phyloP scores from a whole-genome alignment of 2,113 vertebrate genomes.

The Lophotis ruficrista region DNA sequence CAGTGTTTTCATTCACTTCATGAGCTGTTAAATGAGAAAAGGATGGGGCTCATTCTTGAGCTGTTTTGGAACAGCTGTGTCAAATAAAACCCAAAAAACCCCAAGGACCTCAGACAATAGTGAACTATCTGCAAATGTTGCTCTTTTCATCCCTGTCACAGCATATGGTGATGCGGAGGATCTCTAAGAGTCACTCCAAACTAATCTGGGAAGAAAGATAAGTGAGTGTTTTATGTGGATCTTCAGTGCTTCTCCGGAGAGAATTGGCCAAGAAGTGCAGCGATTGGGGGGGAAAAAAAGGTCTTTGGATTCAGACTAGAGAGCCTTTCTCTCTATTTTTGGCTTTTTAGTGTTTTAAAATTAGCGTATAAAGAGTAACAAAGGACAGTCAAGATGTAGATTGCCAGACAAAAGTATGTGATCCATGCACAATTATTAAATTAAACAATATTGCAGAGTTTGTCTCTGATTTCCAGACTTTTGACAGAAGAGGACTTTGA shows the following conservation, averaged over 20 bases:
- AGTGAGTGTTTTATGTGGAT: not conserved
- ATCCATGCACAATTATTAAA: not conserved
- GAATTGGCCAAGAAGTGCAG: not conserved
- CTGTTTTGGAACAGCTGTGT: conserved; percentile 23
- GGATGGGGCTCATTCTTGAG: not conserved
- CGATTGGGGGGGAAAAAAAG: fast-evolving
- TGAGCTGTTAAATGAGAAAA: conserved; percentile 16
- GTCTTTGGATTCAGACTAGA: not conserved
- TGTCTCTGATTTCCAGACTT: not conserved
- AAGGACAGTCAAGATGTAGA: not conserved
- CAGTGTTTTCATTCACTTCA: conserved; percentile 13
- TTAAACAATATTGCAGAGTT: not conserved
- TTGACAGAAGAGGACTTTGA: not conserved
- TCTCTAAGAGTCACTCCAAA: not conserved
- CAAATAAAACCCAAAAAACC: not conserved
- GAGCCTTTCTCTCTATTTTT: not conserved
- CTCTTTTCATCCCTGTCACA: not conserved
- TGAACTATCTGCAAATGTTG: not conserved
- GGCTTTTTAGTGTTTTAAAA: not conserved
- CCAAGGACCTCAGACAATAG: not conserved
- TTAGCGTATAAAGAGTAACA: not conserved
- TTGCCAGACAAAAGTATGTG: not conserved
- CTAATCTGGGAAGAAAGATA: not conserved
- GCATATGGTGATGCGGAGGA: not conserved
- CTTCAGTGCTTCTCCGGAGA: not conserved